A percentile compares a stretch with the other conserved stretches of the same genome.
These are phyloP conservation scores for Polypterus senegalus DNA, from an alignment of 2,113 vertebrate genomes.

Conservation along the genomic window DNA sequence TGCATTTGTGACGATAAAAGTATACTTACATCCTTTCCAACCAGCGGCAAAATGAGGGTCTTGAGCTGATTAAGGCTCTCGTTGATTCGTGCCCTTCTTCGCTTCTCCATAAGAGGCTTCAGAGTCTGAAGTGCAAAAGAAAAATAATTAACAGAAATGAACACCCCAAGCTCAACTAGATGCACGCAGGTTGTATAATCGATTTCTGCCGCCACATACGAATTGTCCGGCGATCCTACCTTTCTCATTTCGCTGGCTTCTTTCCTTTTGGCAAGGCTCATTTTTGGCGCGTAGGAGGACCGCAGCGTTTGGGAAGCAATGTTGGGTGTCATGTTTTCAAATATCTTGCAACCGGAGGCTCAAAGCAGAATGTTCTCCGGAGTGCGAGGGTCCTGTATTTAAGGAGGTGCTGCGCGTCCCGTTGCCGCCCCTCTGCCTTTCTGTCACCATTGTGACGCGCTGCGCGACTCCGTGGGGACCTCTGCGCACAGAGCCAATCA, in stretches of 20 bases:
- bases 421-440: slow-evolving; percentile 40
- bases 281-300: slow-evolving; percentile 19
- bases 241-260: slow-evolving; percentile 51
- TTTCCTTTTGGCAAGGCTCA: slow-evolving; percentile 48
- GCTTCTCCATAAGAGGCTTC: slow-evolving; percentile 69
- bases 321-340: slow-evolving; percentile 30
- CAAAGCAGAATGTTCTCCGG: slow-evolving; percentile 19
- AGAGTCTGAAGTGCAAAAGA: slow-evolving; percentile 49
- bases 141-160: not conserved
- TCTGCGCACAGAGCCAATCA: slow-evolving; percentile 23
- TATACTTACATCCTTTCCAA: slow-evolving; percentile 66
- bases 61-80: slow-evolving; percentile 66
- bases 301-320: slow-evolving; percentile 14
- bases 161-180: no score
- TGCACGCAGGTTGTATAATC: no score
- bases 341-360: not conserved
- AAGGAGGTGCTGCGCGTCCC: slow-evolving; percentile 37
- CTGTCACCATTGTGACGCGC: slow-evolving; percentile 23
- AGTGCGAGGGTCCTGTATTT: slow-evolving; percentile 29
- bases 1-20: no score
- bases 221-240: slow-evolving; percentile 31
- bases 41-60: slow-evolving; percentile 63
- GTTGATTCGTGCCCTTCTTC: slow-evolving; percentile 68
- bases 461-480: slow-evolving; percentile 25
- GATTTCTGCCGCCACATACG: no score